Conservation (phyloP, 2,113 vertebrate genomes). For the Nothocercus julius region DNA sequence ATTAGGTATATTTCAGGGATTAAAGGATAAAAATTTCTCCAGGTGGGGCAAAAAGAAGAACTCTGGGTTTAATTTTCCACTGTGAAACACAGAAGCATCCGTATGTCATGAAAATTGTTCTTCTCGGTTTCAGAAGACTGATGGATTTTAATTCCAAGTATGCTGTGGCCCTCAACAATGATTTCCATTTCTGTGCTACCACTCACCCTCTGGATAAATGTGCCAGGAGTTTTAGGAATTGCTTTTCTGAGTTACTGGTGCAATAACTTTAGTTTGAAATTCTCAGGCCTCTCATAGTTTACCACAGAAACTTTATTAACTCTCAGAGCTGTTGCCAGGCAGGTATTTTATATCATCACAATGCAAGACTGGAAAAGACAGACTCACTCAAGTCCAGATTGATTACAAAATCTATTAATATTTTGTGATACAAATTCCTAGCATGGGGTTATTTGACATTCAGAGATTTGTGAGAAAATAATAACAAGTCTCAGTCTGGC, state of each 20-base stretch:
- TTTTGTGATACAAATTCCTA: not conserved
- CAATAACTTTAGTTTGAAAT: conserved; percentile 82
- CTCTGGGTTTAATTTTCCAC: conserved; percentile 46
- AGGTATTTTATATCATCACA: conserved; percentile 75
- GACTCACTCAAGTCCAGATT: conserved; percentile 60
- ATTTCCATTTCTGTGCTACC: conserved; percentile 78
- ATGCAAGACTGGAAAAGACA: conserved; percentile 59
- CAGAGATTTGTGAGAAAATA: conserved; percentile 4
- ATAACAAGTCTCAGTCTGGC: not conserved
- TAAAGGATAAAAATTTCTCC: conserved; percentile 30
- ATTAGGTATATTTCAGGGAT: not conserved
- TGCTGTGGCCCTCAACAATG: conserved; percentile 71
- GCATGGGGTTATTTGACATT: conserved; percentile 14
- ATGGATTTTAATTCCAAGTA: conserved; percentile 81
- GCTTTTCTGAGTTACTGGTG: conserved; percentile 81
- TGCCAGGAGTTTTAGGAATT: conserved; percentile 81
- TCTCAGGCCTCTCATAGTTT: conserved; percentile 80
- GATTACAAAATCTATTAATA: conserved; percentile 59
- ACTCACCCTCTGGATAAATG: conserved; percentile 78
- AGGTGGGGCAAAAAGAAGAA: conserved; percentile 15
- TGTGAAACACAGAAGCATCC: conserved; percentile 60
- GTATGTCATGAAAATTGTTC: conserved; percentile 49
- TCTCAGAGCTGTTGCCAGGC: conserved; percentile 72
- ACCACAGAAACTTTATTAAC: conserved; percentile 79
- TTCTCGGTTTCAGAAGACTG: conserved; percentile 71